Percentiles rank a stretch among this genome's conserved stretches.
These are phyloP conservation scores for Siniperca knerii DNA, from an alignment of 2,113 vertebrate species.

Conservation along the genomic window DNA sequence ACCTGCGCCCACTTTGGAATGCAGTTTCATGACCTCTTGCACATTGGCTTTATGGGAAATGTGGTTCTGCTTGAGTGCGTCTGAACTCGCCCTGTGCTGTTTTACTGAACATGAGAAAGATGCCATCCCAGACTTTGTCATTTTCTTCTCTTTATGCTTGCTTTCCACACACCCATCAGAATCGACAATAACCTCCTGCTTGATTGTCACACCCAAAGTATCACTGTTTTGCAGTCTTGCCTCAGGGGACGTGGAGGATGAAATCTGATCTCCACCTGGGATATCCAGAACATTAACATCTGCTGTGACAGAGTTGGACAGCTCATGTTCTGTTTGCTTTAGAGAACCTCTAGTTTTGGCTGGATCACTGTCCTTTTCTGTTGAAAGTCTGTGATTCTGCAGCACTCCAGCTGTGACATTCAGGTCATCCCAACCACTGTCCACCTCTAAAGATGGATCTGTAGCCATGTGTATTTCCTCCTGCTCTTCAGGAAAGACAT, in stretches of 20 bases:
- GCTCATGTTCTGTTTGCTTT: slow-evolving; percentile 10
- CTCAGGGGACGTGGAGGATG: slow-evolving; percentile 35
- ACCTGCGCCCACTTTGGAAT: slow-evolving; percentile 58
- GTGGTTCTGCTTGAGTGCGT: slow-evolving; percentile 48
- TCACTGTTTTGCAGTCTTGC: slow-evolving; percentile 41
- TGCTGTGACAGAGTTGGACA: slow-evolving; percentile 19
- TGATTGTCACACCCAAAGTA: slow-evolving; percentile 63
- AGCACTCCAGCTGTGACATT: slow-evolving; percentile 26
- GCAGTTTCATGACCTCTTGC: slow-evolving; percentile 57
- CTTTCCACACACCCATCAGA: slow-evolving; percentile 63
- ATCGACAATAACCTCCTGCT: slow-evolving; percentile 77
- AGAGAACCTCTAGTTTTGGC: slow-evolving; percentile 19
- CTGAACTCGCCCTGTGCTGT: slow-evolving; percentile 50
- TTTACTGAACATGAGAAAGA: slow-evolving; percentile 48
- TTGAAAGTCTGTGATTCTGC: slow-evolving; percentile 33
- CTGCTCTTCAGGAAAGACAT: slow-evolving; percentile 50
- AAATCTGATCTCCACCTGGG: slow-evolving; percentile 40
- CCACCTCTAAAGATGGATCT: slow-evolving; percentile 40
- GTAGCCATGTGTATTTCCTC: slow-evolving; percentile 25
- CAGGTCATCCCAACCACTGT: slow-evolving; percentile 40
- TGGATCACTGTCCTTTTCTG: slow-evolving; percentile 49
- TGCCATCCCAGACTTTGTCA: slow-evolving; percentile 1
- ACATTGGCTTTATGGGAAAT: slow-evolving; percentile 45
- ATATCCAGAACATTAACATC: slow-evolving; percentile 29
- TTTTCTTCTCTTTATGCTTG: slow-evolving; percentile 24